A percentile compares a stretch with the other conserved stretches of the same genome.
Conservation (phyloP, 1,140 invertebrate genomes). For the Pissodes strobi region DNA sequence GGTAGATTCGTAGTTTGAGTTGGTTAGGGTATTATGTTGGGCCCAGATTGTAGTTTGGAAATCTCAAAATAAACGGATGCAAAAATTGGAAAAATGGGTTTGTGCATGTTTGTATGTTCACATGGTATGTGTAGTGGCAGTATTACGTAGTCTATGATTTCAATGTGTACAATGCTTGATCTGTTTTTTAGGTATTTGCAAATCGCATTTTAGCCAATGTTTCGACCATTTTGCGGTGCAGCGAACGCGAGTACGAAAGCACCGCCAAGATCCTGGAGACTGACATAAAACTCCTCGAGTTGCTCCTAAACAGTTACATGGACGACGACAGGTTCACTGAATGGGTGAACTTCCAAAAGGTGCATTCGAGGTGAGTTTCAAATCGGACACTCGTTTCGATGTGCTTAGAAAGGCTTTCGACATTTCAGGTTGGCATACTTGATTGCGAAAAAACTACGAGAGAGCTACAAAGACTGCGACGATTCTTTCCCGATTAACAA, state of each 20-base stretch:
- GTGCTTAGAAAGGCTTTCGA: too few relatives aligned
- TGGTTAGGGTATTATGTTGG: too few relatives aligned
- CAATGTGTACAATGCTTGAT: too few relatives aligned
- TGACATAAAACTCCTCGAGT: constrained; percentile 68
- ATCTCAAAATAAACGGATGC: too few relatives aligned
- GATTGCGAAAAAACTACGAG: constrained; percentile 58
- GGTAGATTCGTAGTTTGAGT: too few relatives aligned
- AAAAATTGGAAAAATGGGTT: too few relatives aligned
- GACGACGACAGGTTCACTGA: constrained; percentile 63
- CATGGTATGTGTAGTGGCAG: too few relatives aligned
- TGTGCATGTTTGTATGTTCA: too few relatives aligned
- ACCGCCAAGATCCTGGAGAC: constrained; percentile 59
- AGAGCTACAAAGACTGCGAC: constrained; percentile 33
- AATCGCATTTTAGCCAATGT: constrained; percentile 64
- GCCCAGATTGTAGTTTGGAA: too few relatives aligned
- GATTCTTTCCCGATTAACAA: constrained; percentile 12
- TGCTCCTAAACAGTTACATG: constrained; percentile 69
- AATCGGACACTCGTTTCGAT: neutral
- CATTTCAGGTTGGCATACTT: constrained; percentile 61
- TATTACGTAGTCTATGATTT: too few relatives aligned
- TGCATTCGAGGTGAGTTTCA: constrained; percentile 59
- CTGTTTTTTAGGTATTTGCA: constrained; percentile 60
- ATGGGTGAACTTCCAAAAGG: constrained; percentile 64
- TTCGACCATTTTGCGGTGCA: constrained; percentile 42
- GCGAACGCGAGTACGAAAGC: constrained; percentile 35